A percentile compares a stretch with the other conserved stretches of the same genome.
phyloP scores from a whole-genome alignment of 2,797 vertebrate species.

The Etheostoma perlongum region DNA sequence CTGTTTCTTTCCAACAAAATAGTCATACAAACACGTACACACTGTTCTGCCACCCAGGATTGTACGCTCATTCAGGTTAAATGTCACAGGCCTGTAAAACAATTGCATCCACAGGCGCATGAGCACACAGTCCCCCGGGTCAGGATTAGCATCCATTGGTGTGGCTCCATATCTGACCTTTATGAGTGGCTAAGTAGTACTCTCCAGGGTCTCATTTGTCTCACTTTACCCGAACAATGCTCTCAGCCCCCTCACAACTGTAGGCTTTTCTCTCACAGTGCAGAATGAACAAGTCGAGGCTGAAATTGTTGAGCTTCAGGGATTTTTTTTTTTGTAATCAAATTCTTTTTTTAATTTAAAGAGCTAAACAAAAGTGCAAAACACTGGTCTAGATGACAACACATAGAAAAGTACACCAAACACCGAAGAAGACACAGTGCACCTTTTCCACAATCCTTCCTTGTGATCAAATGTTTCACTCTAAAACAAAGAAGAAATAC shows the following conservation, averaged over 20 bases:
- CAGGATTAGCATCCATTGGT: constrained; percentile 80
- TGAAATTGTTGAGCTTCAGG: constrained; percentile 21
- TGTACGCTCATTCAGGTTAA: constrained; percentile 73
- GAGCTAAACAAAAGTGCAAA: too few species aligned
- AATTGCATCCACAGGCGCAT: constrained; percentile 72
- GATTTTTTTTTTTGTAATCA: neutral
- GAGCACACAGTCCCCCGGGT: constrained; percentile 75
- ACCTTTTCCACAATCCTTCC: too few species aligned
- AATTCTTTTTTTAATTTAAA: too few species aligned
- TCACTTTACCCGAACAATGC: constrained; percentile 70
- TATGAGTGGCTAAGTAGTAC: constrained; percentile 77
- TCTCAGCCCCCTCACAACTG: constrained; percentile 51
- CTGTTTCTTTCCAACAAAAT: constrained; percentile 49
- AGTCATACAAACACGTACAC: constrained; percentile 37
- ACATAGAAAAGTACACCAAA: too few species aligned
- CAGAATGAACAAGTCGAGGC: constrained; percentile 22
- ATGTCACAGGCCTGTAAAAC: constrained; percentile 83
- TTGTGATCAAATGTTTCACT: too few species aligned
- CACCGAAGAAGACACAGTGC: too few species aligned
- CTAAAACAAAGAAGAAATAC: too few species aligned
- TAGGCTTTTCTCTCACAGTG: constrained; percentile 15
- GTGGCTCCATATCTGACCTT: constrained; percentile 84
- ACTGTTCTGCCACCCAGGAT: constrained; percentile 60
- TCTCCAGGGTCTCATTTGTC: constrained; percentile 81
- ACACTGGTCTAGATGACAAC: too few species aligned